Evolutionary conservation across 2,113 vertebrate species (phyloP), one percentile per base, ranked within the genome.

Genomic region (Hyaena hyaena): DNA sequence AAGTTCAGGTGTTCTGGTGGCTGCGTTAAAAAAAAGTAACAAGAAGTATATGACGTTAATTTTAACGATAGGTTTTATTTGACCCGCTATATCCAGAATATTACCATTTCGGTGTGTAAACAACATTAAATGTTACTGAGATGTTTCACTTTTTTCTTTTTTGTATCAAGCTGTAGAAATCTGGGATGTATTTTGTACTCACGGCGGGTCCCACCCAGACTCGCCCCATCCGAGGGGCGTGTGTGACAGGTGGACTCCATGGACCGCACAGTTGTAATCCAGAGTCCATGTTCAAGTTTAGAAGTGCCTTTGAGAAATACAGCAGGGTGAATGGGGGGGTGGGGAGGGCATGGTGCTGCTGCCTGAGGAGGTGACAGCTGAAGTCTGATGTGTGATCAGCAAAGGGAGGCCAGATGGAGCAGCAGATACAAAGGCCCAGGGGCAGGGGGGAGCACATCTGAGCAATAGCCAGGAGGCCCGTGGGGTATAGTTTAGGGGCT

Each of bases 331-430:
- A 28, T 3, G 0, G 43, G 21, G 3, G 3, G 2, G 15, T 55
- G 45, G 3, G 2, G 15, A 55, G 45, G 26, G 2, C 5, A 2
- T 0, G 1, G 5, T 3, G 17, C 53, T 26, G 28, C 53, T 17
- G 2, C 74, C 61, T 1, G 31, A 0, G 15, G 23, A 23, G 3
- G 43, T 35, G 76, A 61, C 26, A 7, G 68, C 26, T 0, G 4
- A 5, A 7, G 24, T 53, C 73, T 19, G 7, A 14, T 4, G 7
- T 63, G 55, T 24, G 19, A 69, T 35, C 14, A 0, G 1, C 9
- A 1, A 19, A n/a, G 39, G 53, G 48, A 33, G 50, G 48, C 24
- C 74, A 16, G 50, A 31, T 2, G 24, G 79, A 6, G 79, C 10
- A 24, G 63, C 50, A 17, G 53, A 26, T 71, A 1, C 71, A 77